Evolutionary conservation across 2,888 invertebrate genomes (phyloP).

Genomic region (Pimpla rufipes): DNA sequence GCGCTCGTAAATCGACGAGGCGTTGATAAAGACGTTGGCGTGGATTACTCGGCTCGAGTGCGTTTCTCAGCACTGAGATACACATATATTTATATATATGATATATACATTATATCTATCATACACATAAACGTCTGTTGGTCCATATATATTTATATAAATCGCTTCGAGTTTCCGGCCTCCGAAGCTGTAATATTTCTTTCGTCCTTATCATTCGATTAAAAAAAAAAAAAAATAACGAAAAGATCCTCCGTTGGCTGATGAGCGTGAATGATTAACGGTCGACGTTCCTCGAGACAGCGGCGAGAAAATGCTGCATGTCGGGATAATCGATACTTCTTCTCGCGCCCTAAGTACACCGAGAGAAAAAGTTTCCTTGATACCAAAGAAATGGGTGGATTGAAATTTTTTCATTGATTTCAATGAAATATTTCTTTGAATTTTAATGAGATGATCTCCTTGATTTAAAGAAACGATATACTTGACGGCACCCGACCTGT

Average conservation of each 20-base stretch:
- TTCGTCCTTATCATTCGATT: conserved; percentile 1
- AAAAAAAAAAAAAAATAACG: no score
- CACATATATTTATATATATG: background rate
- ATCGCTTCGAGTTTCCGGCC: conserved; percentile 34
- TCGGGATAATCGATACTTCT: conserved; percentile 1
- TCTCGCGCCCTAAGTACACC: no score
- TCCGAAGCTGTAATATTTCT: conserved; percentile 24
- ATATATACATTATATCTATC: no score
- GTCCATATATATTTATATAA: conserved; percentile 3
- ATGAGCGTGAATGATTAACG: conserved; percentile 40
- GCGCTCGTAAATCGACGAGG: conserved; percentile 63
- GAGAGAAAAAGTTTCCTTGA: no score
- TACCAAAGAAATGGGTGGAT: no score
- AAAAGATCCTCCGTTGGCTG: no score
- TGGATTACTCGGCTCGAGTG: conserved; percentile 23
- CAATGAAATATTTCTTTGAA: no score
- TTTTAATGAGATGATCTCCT: no score
- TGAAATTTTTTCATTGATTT: no score
- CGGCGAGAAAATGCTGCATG: background rate
- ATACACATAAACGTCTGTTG: no score
- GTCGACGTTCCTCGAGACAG: background rate
- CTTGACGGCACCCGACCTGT: no score
- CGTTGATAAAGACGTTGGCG: conserved; percentile 65
- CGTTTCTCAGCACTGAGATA: background rate
- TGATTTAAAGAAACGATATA: no score